Evolutionary conservation across 1,140 invertebrate species (phyloP), one percentile per base, ranked within the genome.

Genomic region (Scaptomyza hsui): DNA sequence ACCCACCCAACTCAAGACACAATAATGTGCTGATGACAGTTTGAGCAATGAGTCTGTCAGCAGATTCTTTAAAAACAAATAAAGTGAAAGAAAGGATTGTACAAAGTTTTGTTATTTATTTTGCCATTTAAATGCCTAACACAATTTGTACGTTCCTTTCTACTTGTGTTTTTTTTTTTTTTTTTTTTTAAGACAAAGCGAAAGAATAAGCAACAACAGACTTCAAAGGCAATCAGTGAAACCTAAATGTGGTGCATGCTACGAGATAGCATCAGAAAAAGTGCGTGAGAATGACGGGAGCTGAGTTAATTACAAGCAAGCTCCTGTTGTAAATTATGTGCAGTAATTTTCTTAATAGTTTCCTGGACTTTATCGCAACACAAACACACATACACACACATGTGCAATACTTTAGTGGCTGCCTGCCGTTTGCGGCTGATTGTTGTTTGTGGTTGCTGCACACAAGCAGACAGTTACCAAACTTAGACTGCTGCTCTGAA

Each of bases 311-410:
- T 32, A 29, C 37, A 24, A 1, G 37, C 37, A 21, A 79, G 19
- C 37, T 52, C 13, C 53, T 82, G 68, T 65, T 74, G 72, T 69
- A 79, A 62, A 81, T 88, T 75, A 86, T 81, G 62, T 81, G 62
- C 77, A 41, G 57, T 72, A 68, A 85, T 86, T 85, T 85, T 73
- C 81, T 65, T 86, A 85, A 86, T 86, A 86, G 76, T 76, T 78
- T 71, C 64, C 77, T 60, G 67, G 39, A 45, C 55, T 61, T 68
- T 78, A 70, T 47, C 72, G 62, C 44, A 48, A 41, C 15, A 29
- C 51, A 51, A 29, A 57, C 37, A 49, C 37, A 51, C 10, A 16
- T 15, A 21, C 32, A 62, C 51, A 49, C 2, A 64, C 5, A 13
- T 55, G 16, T 24, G 2, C 41, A 29, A 2, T 16, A 53, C 15